A percentile compares a stretch with the other conserved stretches of the same genome.
These are phyloP conservation scores for Brotula barbata DNA, from an alignment of 2,797 vertebrate species.

Conservation along the genomic window DNA sequence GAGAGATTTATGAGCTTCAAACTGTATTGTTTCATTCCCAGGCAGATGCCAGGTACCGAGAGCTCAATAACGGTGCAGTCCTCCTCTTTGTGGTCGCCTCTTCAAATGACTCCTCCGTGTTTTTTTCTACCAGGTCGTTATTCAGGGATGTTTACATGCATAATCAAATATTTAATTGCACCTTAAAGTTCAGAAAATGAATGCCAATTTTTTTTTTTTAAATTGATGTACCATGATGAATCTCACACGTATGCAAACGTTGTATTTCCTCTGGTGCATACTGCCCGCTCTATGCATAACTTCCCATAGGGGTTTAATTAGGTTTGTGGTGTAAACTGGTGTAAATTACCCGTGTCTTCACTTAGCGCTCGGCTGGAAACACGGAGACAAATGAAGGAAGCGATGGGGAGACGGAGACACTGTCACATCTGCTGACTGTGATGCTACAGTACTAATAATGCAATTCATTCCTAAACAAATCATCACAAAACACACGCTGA, in stretches of 20 bases:
- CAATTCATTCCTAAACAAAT: slow-evolving; percentile 46
- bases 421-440: slow-evolving; percentile 47
- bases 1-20: slow-evolving; percentile 51
- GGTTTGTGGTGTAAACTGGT: slow-evolving; percentile 61
- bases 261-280: slow-evolving; percentile 17
- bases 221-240: slow-evolving; percentile 27
- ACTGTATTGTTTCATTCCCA: slow-evolving; percentile 46
- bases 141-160: slow-evolving; percentile 27
- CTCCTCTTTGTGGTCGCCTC: slow-evolving; percentile 17
- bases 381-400: slow-evolving; percentile 25
- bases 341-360: slow-evolving; percentile 69
- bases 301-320: slow-evolving; percentile 66
- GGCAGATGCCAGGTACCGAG: slow-evolving; percentile 38
- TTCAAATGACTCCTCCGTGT: slow-evolving; percentile 19
- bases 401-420: slow-evolving; percentile 38
- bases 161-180: slow-evolving; percentile 38
- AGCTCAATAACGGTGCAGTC: slow-evolving; percentile 16
- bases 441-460: slow-evolving; percentile 23
- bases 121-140: slow-evolving; percentile 17
- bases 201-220: slow-evolving; percentile 11
- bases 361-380: slow-evolving; percentile 67
- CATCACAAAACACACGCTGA: slow-evolving; percentile 50
- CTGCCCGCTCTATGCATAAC: slow-evolving; percentile 33
- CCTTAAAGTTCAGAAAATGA: slow-evolving; percentile 25
- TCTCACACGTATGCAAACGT: neutral